Percentiles rank a stretch among this genome's conserved stretches.
phyloP scores from a whole-genome alignment of 1,140 invertebrate genomes.

The Bombus sibiricus region DNA sequence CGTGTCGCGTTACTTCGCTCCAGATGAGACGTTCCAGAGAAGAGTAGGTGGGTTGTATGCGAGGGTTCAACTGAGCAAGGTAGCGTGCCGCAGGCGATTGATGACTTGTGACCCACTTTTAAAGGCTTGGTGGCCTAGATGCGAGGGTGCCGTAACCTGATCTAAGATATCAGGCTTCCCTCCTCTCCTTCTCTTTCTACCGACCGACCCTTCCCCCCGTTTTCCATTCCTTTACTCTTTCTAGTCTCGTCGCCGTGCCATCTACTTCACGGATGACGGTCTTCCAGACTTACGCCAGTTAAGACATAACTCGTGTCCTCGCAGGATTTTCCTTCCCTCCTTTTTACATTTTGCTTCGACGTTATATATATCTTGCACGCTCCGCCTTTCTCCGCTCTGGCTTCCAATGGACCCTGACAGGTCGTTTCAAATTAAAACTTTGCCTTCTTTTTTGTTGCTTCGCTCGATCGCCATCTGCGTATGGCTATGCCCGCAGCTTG shows the following conservation, averaged over 20 bases:
- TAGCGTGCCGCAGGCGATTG: conserved; percentile 74
- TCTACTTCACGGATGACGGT: conserved; percentile 33
- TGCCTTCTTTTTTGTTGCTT: not conserved
- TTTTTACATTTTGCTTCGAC: not conserved
- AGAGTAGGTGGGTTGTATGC: conserved; percentile 46
- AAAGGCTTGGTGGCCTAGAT: conserved; percentile 71
- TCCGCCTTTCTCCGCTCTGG: not conserved
- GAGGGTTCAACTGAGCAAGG: conserved; percentile 55
- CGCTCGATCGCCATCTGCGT: not conserved
- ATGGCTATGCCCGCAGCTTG: no score
- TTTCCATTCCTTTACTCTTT: conserved; percentile 49
- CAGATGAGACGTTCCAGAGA: conserved; percentile 45
- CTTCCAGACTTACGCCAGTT: not conserved
- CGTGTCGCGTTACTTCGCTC: conserved; percentile 24
- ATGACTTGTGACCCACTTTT: conserved; percentile 79
- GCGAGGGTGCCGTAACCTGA: conserved; percentile 69
- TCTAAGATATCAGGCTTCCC: conserved; percentile 70
- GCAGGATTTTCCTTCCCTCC: not conserved
- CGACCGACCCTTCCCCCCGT: conserved; percentile 43
- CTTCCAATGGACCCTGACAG: not conserved
- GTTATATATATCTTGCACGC: not conserved
- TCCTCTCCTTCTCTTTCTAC: conserved; percentile 47
- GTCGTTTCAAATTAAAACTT: not conserved
- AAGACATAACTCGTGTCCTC: conserved; percentile 12
- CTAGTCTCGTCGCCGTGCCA: conserved; percentile 22